These are phyloP conservation scores for Allygus modestus DNA, from an alignment of 2,888 invertebrate genomes.

Conservation along the genomic window DNA sequence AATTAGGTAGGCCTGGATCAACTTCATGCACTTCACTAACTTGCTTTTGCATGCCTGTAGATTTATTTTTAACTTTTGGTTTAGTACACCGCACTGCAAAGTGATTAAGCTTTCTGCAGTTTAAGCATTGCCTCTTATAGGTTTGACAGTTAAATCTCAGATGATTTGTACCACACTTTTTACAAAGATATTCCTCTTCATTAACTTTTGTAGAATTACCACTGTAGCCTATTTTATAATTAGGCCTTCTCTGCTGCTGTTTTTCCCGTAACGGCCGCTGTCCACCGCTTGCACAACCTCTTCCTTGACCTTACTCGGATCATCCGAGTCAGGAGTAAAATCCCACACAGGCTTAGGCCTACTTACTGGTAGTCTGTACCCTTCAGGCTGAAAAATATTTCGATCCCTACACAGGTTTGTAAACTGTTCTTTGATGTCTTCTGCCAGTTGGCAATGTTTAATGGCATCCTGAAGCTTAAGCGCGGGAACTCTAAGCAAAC, in stretches of 20 bases:
- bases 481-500: conserved; percentile 23
- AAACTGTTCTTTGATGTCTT: conserved; percentile 21
- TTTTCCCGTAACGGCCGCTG: background rate
- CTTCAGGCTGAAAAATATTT: background rate
- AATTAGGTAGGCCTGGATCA: background rate
- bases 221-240: background rate
- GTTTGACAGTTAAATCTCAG: background rate
- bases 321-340: background rate
- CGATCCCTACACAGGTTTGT: background rate
- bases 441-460: conserved; percentile 33
- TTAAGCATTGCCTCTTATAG: conserved; percentile 13
- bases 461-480: conserved; percentile 52
- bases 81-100: conserved; percentile 17
- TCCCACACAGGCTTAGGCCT: background rate
- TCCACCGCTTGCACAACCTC: conserved; percentile 18
- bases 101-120: conserved; percentile 18
- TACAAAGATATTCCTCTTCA: conserved; percentile 7
- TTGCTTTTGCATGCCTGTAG: background rate
- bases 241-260: background rate
- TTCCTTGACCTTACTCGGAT: background rate
- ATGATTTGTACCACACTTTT: conserved; percentile 40
- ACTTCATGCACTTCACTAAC: background rate
- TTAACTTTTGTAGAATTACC: background rate
- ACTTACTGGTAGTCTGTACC: conserved; percentile 11
- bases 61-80: conserved; percentile 7